These are phyloP conservation scores for Equus przewalskii DNA, from an alignment of 2,113 vertebrate species.

Conservation along the genomic window DNA sequence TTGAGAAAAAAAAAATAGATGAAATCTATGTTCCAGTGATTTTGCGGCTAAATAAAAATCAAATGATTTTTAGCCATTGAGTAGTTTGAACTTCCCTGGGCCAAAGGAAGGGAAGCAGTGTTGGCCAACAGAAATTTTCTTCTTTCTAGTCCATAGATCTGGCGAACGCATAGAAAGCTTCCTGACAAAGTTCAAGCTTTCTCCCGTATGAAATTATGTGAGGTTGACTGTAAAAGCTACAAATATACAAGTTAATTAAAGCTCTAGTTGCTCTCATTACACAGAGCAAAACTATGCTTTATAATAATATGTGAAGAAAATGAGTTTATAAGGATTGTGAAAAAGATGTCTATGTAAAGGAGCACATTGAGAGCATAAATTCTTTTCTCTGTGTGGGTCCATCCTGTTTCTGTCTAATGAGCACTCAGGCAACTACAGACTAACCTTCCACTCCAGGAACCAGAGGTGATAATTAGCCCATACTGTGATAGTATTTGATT, in stretches of 20 bases:
- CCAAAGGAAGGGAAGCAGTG: background rate
- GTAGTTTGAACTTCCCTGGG: background rate
- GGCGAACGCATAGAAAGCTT: background rate
- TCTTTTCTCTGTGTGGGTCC: background rate
- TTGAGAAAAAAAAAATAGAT: background rate
- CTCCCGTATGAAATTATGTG: background rate
- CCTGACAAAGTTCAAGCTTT: background rate
- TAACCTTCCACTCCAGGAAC: background rate
- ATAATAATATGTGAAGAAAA: background rate
- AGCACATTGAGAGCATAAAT: background rate
- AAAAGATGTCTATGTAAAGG: background rate
- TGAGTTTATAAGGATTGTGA: background rate
- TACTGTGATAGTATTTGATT: background rate
- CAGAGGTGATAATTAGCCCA: background rate
- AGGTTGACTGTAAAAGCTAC: background rate
- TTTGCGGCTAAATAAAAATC: conserved; percentile 34
- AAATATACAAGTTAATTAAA: background rate
- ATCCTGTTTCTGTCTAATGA: background rate
- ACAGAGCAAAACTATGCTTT: background rate
- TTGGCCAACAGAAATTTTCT: background rate
- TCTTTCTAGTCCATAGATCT: background rate
- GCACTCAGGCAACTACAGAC: background rate
- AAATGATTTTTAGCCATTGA: background rate
- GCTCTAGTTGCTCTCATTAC: background rate
- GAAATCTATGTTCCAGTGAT: background rate